Base-by-base conservation (phyloP, 2,888 invertebrate species). In the Hirtodrosophila histrioides region DNA sequence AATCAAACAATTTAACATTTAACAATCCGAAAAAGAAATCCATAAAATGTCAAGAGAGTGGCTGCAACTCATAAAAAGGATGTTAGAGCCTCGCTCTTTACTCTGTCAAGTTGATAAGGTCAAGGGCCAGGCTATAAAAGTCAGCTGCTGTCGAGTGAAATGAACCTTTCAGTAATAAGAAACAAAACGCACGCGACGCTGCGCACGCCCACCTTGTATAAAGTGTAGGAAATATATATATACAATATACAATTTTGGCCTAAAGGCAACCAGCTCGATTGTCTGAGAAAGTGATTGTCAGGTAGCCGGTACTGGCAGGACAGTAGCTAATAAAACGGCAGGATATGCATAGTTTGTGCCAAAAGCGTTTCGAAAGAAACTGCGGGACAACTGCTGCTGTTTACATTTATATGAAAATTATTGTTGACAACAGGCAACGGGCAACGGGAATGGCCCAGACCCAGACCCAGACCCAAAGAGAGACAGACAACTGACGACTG, bases 11-110 rank as follows among this genome's bases (percentile, higher is more conserved):
- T 41, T 10, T 39, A 33, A 40, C 36, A n/a, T 6, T 45, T 33
- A 44, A 24, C 37, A 12, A n/a, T 29, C 36, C 37, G 37, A 53
- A 46, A 43, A 48, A 53, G 45, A 41, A 74, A 74, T 83, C 71
- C 78, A 84, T 84, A 80, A 80, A 80, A 84, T 84, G 84, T 80
- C 78, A 78, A 78, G 84, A 65, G 81, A 60, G 73, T 61, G 71
- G 71, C 68, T 57, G 68, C 68, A 63, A 57, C 68, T 58, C 73
- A 71, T 67, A 74, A 71, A 68, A 61, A 82, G 79, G 77, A 85
- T 70, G 66, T 70, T 17, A 17, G 17, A 17, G 17, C 2, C 17
- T 17, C 17, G 1, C 17, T 2, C 2, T 2, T 1, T 2, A 1
- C 17, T 17, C 17, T 17, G 17, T 17, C 17, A 17, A 17, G 17